Base-by-base conservation (phyloP, 2,888 invertebrate genomes). In the Leptopilina drosophilae region DNA sequence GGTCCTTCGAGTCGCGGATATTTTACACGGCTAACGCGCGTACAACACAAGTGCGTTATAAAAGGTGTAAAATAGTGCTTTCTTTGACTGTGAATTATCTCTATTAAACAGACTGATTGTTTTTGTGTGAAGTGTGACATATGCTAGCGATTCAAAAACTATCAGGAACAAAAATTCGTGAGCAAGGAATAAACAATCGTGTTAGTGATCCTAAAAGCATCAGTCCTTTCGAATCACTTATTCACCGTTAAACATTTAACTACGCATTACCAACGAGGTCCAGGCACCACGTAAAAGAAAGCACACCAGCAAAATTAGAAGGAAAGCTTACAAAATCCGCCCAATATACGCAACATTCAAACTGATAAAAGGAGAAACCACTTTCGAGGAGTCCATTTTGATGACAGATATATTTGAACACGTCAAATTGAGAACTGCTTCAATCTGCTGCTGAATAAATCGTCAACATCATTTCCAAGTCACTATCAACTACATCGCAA, bases 61-160 rank as follows among this genome's bases (percentile, higher is more conserved):
- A n/a, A 62, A 62, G 20, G 62, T 59, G 59, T 62, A 62, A 62
- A 62, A 62, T 62, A 62, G n/a, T 62, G 62, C 62, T 62, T 62
- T 62, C 8, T 15, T 11, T 42, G 8, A 5, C 42, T 42, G 42
- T 11, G 5, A 56, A 56, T 9, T 56, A 56, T 11, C n/a, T 53
- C 11, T 53, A 14, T 26, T 26, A 26, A 26, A 14, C 53, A 53
- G 11, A 15, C 11, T 49, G 42, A 8, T 42, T 42, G 6, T 7
- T n/a, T n/a, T 2, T 59, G 6, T n/a, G n/a, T 59, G n/a, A 56
- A 56, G 5, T 56, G 59, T 59, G 59, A 59, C 14, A 15, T n/a
- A 64, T 8, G 26, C 64, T 64, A 26, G 64, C 12, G 26, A 64
- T 64, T 64, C 26, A 26, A 64, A 64, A 64, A 64, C 64, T 64